Evolutionary conservation across 1,140 invertebrate species (phyloP), one percentile per base, ranked within the genome.

Genomic region (Platorchestia sp.): DNA sequence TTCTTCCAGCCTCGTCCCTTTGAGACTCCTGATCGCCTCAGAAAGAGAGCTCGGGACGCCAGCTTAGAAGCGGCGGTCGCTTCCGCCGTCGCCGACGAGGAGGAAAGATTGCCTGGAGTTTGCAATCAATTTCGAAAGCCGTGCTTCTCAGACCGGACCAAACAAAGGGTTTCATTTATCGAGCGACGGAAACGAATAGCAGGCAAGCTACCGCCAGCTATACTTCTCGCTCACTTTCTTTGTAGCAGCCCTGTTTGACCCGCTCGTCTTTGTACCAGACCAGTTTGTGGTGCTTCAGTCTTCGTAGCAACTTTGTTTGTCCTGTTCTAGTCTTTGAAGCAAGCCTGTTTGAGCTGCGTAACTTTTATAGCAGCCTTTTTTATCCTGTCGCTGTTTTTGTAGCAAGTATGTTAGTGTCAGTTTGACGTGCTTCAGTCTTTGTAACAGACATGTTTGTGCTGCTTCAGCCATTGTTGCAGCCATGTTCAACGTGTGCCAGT

Each of bases 151-250:
- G 59, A 36, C 59, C 59, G 59, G 27, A 10, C 59, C 59, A 75
- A 75, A 75, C 59, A 75, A 75, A 75, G 59, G 59, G 59, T 75
- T 75, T 75, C 59, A 75, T 75, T 75, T 75, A 75, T 75, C 59
- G 59, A 75, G 59, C 59, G 59, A 75, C 59, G 59, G 59, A 75
- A 75, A 75, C 59, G 59, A 75, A 75, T 75, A 36, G 59, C 14
- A 3, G 27, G 59, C 59, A 75, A 75, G 59, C 59, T 1, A 10
- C 59, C 27, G 59, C 59, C 59, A 22, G 59, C 59, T 36, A 75
- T 75, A 75, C 14, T 75, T 75, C 59, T 75, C 1, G 59, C 59
- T 75, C 59, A 75, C 59, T 75, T 75, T 75, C 27, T 75, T 75
- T 75, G 59, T 75, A 19, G 27, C 7, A 75, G 59, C 1, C 59